Conservation (phyloP, 1,140 invertebrate species). For the Cotesia typhae region DNA sequence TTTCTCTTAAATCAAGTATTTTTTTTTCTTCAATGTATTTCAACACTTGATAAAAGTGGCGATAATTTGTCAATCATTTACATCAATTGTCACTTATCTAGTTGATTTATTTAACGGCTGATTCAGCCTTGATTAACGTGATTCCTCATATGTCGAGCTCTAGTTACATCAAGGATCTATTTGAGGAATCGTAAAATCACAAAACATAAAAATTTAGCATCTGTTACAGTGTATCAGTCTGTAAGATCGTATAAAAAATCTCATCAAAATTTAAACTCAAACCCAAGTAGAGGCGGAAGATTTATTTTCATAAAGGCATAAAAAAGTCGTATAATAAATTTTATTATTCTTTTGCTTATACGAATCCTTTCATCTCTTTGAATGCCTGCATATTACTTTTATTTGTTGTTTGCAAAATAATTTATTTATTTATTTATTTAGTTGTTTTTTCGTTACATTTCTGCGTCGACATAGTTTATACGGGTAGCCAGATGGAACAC, state of each 20-base stretch:
- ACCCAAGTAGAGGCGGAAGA: not conserved
- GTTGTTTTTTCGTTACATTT: not conserved
- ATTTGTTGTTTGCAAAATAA: not conserved
- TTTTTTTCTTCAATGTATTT: too few relatives aligned
- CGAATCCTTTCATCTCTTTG: too few relatives aligned
- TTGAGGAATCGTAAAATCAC: not conserved
- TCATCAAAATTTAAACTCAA: not conserved
- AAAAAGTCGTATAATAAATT: not conserved
- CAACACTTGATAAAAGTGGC: too few relatives aligned
- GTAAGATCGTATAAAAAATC: not conserved
- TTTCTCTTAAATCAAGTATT: too few relatives aligned
- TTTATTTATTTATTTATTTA: not conserved
- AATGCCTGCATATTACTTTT: too few relatives aligned
- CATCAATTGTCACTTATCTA: not conserved
- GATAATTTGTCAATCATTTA: too few relatives aligned
- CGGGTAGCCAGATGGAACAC: constrained; percentile 8
- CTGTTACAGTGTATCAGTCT: constrained; percentile 2
- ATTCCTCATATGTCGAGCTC: not conserved
- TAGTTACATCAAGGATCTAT: not conserved
- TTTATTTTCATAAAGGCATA: constrained; percentile 9
- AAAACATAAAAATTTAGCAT: not conserved
- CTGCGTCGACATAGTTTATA: constrained; percentile 2
- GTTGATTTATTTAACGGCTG: not conserved
- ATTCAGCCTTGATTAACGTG: too few relatives aligned
- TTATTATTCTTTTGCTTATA: too few relatives aligned